phyloP scores from a whole-genome alignment of 2,113 vertebrate species.

The Genyomyrus donnyi region DNA sequence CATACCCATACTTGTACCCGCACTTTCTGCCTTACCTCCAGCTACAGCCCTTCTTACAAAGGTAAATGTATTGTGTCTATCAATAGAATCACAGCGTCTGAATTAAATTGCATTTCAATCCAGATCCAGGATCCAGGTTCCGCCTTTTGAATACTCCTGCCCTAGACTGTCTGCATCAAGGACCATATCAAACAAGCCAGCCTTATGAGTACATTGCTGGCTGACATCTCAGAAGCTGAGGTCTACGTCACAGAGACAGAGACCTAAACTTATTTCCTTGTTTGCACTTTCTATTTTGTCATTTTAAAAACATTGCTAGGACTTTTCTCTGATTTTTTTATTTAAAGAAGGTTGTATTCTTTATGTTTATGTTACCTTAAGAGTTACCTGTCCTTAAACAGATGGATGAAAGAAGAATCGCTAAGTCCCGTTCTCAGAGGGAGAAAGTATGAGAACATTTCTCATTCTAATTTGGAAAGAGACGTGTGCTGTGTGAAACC shows the following conservation, averaged over 20 bases:
- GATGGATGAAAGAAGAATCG: neutral
- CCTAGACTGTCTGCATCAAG: neutral
- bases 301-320: neutral
- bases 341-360: neutral
- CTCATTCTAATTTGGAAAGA: neutral
- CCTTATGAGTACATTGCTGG: neutral
- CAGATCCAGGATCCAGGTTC: neutral
- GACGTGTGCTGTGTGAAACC: neutral
- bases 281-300: neutral
- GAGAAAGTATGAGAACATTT: neutral
- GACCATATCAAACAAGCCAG: neutral
- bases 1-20: neutral
- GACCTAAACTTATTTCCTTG: neutral
- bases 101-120: neutral
- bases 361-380: neutral
- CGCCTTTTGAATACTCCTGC: neutral
- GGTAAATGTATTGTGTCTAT: neutral
- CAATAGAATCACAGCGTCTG: neutral
- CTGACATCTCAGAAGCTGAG: neutral
- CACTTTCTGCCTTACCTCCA: neutral
- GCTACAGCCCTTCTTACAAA: neutral
- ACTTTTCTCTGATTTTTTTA: neutral
- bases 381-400: neutral
- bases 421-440: neutral
- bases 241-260: neutral